These are phyloP conservation scores for Steinernema hermaphroditum DNA, from an alignment of 2,888 invertebrate genomes.

Conservation along the genomic window DNA sequence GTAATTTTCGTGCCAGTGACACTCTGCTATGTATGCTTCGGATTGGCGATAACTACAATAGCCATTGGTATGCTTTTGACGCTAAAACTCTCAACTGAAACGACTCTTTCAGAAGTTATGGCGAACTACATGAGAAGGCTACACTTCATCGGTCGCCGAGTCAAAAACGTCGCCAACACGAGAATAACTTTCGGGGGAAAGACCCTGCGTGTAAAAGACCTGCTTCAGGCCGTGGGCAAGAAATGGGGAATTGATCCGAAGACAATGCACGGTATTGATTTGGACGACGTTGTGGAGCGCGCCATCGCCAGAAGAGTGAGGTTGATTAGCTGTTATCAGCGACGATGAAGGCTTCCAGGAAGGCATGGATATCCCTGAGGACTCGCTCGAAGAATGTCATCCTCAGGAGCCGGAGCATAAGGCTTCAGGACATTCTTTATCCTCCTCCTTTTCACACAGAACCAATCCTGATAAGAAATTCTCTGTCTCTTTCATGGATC, in stretches of 20 bases:
- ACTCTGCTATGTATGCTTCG: background rate
- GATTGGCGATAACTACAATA: background rate
- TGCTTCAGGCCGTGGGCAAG: constrained; percentile 12
- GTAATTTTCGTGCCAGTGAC: background rate
- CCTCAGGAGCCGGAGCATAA: constrained; percentile 18
- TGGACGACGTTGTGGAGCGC: constrained; percentile 17
- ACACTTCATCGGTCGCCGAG: background rate
- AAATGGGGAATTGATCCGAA: constrained; percentile 17
- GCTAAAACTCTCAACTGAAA: too few relatives aligned
- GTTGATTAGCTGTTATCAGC: too few relatives aligned
- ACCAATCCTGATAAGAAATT: background rate
- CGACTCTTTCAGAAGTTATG: background rate
- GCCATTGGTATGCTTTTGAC: background rate
- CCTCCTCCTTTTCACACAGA: background rate
- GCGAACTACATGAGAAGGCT: background rate
- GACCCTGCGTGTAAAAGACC: background rate
- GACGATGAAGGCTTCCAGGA: background rate
- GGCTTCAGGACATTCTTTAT: background rate
- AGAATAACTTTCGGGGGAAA: background rate
- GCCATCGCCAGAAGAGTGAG: background rate
- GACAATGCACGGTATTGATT: background rate
- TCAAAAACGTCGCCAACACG: background rate
- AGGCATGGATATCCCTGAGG: background rate
- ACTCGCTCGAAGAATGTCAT: background rate
- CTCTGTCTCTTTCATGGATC: background rate